Base-by-base conservation (phyloP, 2,888 invertebrate genomes). In the Lomographa bimaculata region DNA sequence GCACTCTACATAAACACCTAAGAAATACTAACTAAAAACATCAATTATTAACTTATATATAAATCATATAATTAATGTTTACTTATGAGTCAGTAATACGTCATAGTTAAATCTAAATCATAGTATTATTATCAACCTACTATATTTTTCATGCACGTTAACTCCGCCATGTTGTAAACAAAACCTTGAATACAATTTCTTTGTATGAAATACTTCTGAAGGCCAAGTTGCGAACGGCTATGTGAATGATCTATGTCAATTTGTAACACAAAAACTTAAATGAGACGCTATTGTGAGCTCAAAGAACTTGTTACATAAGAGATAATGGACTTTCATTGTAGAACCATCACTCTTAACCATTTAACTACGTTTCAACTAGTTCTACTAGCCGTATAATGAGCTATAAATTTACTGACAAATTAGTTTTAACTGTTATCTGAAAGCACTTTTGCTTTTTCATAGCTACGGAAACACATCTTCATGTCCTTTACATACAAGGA, bases 401-500 rank as follows among this genome's bases (percentile, higher is more conserved):
- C 2, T 3, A 14, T 14, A 14, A 4, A 14, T n/a, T n/a, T n/a
- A n/a, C n/a, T n/a, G n/a, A n/a, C n/a, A n/a, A n/a, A n/a, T n/a
- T n/a, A n/a, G n/a, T n/a, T n/a, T n/a, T n/a, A n/a, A n/a, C n/a
- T n/a, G n/a, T n/a, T n/a, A n/a, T n/a, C n/a, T n/a, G n/a, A n/a
- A n/a, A n/a, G n/a, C n/a, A n/a, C n/a, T n/a, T n/a, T n/a, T n/a
- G n/a, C n/a, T n/a, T n/a, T n/a, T n/a, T n/a, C n/a, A n/a, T n/a
- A n/a, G n/a, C n/a, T n/a, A n/a, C n/a, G n/a, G n/a, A n/a, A n/a
- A n/a, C n/a, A n/a, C n/a, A n/a, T n/a, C n/a, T n/a, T n/a, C 3
- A 6, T 10, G 24, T 35, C 20, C 17, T 17, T 57, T 43, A 71
- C 56, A 59, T 63, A 61, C 85, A 86, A 46, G 70, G 60, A 50